phyloP scores from a whole-genome alignment of 35 echinoderm and acorn worm genomes.

The Heliocidaris tuberculata region DNA sequence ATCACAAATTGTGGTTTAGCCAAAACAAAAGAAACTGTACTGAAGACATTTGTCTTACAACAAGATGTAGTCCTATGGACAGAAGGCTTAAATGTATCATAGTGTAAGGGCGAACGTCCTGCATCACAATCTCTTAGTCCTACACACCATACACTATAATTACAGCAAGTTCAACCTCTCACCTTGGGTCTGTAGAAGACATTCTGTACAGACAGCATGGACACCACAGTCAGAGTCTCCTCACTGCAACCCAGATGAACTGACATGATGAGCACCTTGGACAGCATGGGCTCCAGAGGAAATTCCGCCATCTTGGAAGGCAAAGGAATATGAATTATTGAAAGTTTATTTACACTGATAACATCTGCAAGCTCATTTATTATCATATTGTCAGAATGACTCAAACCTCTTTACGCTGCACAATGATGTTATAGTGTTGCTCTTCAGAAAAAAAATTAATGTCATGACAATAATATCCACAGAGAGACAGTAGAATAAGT shows the following conservation, averaged over 20 bases:
- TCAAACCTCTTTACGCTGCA: not conserved
- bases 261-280: slow-evolving; percentile 97
- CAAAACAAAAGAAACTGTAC: no score
- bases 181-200: slow-evolving; percentile 99
- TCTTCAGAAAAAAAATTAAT: no score
- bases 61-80: no score
- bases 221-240: slow-evolving; percentile 90
- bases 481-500: no score
- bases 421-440: no score
- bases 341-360: not conserved
- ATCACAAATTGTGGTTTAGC: no score
- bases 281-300: slow-evolving; percentile 94
- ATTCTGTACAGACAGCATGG: slow-evolving; percentile 98
- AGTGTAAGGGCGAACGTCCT: no score
- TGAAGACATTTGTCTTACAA: no score
- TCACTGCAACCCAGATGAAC: slow-evolving; percentile 88
- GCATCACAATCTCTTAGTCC: no score
- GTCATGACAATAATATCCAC: no score
- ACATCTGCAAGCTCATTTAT: not conserved
- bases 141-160: no score
- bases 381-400: not conserved
- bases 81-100: no score
- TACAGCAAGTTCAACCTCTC: not conserved
- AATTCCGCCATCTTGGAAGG: slow-evolving; percentile 92
- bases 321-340: not conserved